phyloP scores from a whole-genome alignment of 2,888 invertebrate species.

The Patella ulyssiponensis region DNA sequence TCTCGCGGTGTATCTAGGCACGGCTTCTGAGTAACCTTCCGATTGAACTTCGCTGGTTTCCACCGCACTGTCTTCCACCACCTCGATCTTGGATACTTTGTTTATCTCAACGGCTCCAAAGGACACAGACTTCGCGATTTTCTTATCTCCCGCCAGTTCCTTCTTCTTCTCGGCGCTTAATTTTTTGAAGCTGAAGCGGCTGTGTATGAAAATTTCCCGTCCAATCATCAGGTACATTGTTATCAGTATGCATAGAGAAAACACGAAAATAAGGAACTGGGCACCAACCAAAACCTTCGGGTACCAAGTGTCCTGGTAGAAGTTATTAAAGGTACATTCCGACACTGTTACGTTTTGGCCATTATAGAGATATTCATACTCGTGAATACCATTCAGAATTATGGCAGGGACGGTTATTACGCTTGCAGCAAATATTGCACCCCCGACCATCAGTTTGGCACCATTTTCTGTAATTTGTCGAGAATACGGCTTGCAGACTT shows the following conservation, averaged over 20 bases:
- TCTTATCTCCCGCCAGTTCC: neutral
- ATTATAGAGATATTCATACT: neutral
- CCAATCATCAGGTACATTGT: neutral
- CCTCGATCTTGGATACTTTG: neutral
- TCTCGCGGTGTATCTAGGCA: neutral
- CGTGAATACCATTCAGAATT: conserved; percentile 2
- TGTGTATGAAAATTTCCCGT: neutral
- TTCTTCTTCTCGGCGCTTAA: neutral
- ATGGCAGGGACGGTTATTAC: conserved; percentile 25
- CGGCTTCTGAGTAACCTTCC: neutral
- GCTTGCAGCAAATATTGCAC: conserved; percentile 14
- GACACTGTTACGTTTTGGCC: neutral
- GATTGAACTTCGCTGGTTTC: neutral
- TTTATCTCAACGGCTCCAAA: neutral
- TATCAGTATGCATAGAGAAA: neutral
- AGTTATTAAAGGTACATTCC: neutral
- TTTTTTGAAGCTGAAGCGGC: neutral
- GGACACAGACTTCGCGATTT: neutral
- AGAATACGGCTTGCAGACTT: conserved; percentile 29
- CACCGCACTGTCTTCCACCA: too few species aligned
- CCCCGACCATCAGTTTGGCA: conserved; percentile 24
- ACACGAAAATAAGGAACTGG: neutral
- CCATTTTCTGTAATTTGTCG: conserved; percentile 27
- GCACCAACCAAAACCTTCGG: neutral
- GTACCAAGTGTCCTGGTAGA: neutral